Base-by-base conservation (phyloP, 2,797 vertebrate genomes). In the Botia almorhae region DNA sequence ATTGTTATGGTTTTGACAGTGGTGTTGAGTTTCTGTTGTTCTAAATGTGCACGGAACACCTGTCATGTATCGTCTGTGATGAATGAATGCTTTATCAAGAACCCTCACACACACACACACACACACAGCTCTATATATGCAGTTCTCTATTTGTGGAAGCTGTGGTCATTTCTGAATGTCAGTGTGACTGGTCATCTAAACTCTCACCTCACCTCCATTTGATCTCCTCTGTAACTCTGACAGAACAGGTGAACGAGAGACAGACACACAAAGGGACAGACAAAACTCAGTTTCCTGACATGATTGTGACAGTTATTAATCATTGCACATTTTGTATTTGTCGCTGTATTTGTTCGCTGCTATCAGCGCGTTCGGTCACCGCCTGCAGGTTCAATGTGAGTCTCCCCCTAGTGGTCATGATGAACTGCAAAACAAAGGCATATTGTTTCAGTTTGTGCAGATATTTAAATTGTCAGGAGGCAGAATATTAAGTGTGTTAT, bases 1-100 rank as follows among this genome's bases (percentile, higher is more conserved):
- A 10, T 48, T 67, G 64, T 36, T 29, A 16, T 43, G 1, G 2
- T 16, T 33, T 33, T 48, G 7, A 56, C 58, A 33, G 14, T n/a
- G 16, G 63, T 14, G 50, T 51, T 46, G 26, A 10, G 65, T 75
- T 73, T 60, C 43, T 74, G 46, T 29, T 68, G 71, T 82, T 83
- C 81, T 84, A 85, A 85, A 84, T 84, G 39, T 33, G n/a, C 8
- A 14, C 12, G 0, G 46, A 77, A 39, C 85, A 88, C 77, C 85
- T 87, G 87, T 73, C 72, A 72, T 17, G 73, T 74, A 76, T 63
- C 33, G 68, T 81, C 53, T 76, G 46, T 69, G 48, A 10, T 46
- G 67, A 46, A 23, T 63, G 63, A 53, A 21, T 10, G 43, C 67
- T 39, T 1, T 71, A 69, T 61, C 39, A 21, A 17, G 12, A 76